Evolutionary conservation across 2,797 vertebrate species (phyloP), one percentile per base, ranked within the genome.

Genomic region (Epinephelus awoara): DNA sequence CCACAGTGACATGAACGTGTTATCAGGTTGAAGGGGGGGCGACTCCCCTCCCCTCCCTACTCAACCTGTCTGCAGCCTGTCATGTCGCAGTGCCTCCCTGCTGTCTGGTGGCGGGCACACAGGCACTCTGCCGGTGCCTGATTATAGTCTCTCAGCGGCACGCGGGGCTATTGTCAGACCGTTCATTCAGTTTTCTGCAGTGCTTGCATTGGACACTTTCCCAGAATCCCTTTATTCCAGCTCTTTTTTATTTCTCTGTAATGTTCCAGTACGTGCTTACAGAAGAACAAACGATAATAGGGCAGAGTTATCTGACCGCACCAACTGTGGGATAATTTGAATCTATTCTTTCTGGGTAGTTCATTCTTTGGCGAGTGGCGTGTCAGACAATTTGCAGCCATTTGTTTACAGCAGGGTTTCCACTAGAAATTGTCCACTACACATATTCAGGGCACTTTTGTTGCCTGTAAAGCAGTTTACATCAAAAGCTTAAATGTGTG

Each of bases 201-300:
- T 18, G 85, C 72, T 67, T 52, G 83, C 84, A 40, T 89, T 94
- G 93, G 92, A 92, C 61, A 23, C 74, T 75, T 87, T 95, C 93
- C 92, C 91, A 91, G 91, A 92, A 85, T 71, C 63, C 82, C 65
- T 85, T 89, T 83, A 83, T 86, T 78, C 79, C 80, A 19, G 68
- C 72, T 76, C 55, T 49, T 80, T 75, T 77, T 67, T 42, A 72
- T 79, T 73, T 71, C 83, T 72, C 76, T 62, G 80, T 90, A 76
- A 81, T 80, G 86, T 93, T 91, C 89, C 85, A 90, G 80, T 68
- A 67, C 68, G 56, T 68, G 75, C 82, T 77, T 67, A 82, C 68
- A 82, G 77, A 68, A 71, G 76, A 89, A 74, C 72, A 83, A 79
- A 85, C 58, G 74, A 92, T 91, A 79, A 90, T 84, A 2, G 84